Evolutionary conservation across 2,113 vertebrate genomes (phyloP).

Genomic region (Eulemur rufifrons): DNA sequence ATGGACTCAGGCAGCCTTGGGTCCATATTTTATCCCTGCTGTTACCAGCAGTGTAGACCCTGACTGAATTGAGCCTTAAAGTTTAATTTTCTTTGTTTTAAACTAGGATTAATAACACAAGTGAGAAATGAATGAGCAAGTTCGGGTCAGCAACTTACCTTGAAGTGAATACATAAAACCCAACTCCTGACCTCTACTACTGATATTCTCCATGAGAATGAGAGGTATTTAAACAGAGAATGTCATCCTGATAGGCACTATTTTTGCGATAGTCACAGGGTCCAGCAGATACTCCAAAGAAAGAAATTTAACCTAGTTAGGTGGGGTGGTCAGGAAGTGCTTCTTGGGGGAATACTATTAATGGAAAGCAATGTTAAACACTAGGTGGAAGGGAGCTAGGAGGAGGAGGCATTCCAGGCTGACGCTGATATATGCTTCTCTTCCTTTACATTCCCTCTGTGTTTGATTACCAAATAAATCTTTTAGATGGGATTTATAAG

Average conservation of each 20-base stretch:
- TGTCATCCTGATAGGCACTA: neutral
- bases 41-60: neutral
- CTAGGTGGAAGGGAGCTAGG: neutral
- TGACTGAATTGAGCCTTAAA: neutral
- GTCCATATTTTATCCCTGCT: neutral
- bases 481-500: neutral
- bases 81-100: neutral
- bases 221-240: neutral
- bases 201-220: neutral
- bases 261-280: neutral
- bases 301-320: neutral
- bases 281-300: neutral
- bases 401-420: accelerated
- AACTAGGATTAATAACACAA: neutral
- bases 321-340: neutral
- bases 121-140: neutral
- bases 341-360: neutral
- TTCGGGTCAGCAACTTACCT: neutral
- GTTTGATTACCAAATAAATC: neutral
- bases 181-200: neutral
- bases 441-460: neutral
- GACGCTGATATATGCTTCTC: accelerated
- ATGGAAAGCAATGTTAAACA: neutral
- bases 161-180: neutral
- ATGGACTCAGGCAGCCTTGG: accelerated